Conservation (phyloP, 2,797 vertebrate species). For the Artibeus lituratus region DNA sequence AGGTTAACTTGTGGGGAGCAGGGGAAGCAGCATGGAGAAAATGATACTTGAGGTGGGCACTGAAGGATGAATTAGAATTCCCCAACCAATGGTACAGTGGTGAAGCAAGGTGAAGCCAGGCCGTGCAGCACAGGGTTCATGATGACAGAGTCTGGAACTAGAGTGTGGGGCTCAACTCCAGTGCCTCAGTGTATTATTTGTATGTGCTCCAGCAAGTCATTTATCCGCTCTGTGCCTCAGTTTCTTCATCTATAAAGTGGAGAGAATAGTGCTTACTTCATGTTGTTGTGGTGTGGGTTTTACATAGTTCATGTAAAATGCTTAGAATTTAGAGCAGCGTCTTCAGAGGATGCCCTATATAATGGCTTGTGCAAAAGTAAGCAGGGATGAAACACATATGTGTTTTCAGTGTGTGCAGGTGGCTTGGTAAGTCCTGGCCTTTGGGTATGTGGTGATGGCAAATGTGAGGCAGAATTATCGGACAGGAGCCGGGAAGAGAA, state of each 20-base stretch:
- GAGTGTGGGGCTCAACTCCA: neutral
- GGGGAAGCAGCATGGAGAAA: neutral
- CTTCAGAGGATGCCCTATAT: neutral
- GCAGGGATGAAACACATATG: neutral
- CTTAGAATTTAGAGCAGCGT: neutral
- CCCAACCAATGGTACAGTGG: fast-evolving
- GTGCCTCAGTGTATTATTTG: neutral
- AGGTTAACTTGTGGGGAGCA: neutral
- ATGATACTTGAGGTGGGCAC: neutral
- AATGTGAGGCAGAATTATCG: neutral
- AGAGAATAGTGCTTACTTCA: neutral
- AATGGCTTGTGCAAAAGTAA: neutral
- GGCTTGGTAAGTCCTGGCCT: neutral
- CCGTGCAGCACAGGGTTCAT: neutral
- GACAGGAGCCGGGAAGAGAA: neutral
- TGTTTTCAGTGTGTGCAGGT: neutral
- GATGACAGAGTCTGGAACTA: neutral
- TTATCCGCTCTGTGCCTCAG: neutral
- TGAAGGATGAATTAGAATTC: neutral
- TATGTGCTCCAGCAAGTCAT: neutral
- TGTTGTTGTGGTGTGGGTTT: neutral
- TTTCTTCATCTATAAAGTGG: neutral
- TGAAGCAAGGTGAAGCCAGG: neutral
- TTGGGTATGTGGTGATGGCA: neutral
- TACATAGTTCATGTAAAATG: neutral